A percentile compares a stretch with the other conserved stretches of the same genome.
Conservation (phyloP, 2,797 vertebrate species). For the Acropternis orthonyx region DNA sequence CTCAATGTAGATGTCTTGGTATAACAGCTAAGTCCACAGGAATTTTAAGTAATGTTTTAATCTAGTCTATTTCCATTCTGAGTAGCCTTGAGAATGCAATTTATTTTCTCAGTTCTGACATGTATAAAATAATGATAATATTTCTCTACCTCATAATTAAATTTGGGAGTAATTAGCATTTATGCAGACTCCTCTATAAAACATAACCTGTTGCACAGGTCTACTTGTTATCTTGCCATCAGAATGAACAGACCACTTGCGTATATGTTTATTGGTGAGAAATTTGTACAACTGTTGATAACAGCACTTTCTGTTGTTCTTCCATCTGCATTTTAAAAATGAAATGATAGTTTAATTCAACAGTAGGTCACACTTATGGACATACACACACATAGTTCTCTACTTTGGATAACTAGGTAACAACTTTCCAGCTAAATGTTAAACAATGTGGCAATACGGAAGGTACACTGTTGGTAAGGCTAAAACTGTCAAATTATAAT, state of each 20-base stretch:
- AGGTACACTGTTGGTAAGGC: constrained; percentile 7
- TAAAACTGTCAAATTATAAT: constrained; percentile 10
- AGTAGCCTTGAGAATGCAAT: background rate
- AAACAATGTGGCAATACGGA: background rate
- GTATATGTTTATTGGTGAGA: background rate
- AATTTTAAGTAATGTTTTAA: background rate
- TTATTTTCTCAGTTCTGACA: background rate
- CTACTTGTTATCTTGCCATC: background rate
- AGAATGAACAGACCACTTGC: background rate
- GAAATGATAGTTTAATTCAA: background rate
- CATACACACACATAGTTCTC: background rate
- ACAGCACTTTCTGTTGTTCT: background rate
- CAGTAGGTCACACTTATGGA: background rate
- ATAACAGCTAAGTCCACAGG: background rate
- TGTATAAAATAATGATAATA: background rate
- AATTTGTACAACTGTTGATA: background rate
- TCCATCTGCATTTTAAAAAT: background rate
- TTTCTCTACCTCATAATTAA: background rate
- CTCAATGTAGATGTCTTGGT: background rate
- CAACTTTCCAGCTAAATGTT: background rate
- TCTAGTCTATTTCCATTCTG: background rate
- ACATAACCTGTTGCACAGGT: background rate
- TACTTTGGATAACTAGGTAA: background rate
- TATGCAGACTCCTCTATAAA: background rate
- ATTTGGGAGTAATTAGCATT: background rate